Base-by-base conservation (phyloP, 2,113 vertebrate species). In the Leiothrix lutea region DNA sequence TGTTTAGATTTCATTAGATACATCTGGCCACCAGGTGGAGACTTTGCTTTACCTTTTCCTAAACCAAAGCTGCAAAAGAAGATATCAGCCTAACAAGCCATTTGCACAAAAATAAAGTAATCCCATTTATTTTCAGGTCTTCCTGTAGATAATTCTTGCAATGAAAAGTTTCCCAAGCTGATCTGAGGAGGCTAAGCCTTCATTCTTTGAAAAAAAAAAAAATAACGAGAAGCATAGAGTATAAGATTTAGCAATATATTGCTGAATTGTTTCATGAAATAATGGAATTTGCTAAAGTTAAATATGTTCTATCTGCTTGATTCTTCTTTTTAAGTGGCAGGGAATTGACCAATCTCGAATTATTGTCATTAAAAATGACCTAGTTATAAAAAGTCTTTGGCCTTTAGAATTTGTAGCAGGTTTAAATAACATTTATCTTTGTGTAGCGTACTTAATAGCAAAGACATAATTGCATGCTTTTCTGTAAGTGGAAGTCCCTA, bases 21-120 rank as follows among this genome's bases (percentile, higher is more conserved):
- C 5, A 4, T 12, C 31, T 94, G 64, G 66, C 97, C 97, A 97
- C 95, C 87, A 97, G 97, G 42, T 97, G 97, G 97, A 96, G 96
- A 94, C 95, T 64, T 97, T 94, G 94, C 81, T 95, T 94, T 96
- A 96, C n/a, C 21, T 96, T 96, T 97, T 54, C 36, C 29, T 92
- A 86, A 70, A 17, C 25, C 1, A 3, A 40, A 81, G 31, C 42
- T 75, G 5, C 6, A 20, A 66, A 89, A 87, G 81, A 78, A 86
- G 61, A 6, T 74, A 70, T 18, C 61, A 67, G 66, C 38, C 14
- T 78, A 88, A 90, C 80, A 93, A 81, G 60, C 50, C 66, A 92
- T 96, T 94, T 95, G 61, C 57, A 70, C 38, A 95, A 96, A 96
- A 94, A 80, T 74, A 83, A 80, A 78, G 75, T 77, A 85, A 96